Evolutionary conservation across 1,140 invertebrate genomes (phyloP).

Genomic region (Pseudoatta argentina): DNA sequence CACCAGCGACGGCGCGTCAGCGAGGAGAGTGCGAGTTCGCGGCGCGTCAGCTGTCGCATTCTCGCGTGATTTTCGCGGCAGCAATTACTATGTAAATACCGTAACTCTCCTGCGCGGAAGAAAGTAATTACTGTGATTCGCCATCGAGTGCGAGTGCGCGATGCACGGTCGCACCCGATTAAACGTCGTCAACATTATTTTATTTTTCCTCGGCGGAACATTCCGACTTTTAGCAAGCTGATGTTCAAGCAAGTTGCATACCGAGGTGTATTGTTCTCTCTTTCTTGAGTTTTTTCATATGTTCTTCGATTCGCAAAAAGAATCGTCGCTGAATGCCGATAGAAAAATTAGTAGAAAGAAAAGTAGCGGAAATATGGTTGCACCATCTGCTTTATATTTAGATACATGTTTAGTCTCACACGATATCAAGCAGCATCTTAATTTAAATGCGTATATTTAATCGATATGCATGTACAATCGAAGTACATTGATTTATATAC

Average conservation of each 20-base stretch:
- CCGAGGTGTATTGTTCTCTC: not conserved
- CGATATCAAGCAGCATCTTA: not conserved
- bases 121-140: slow-evolving; percentile 50
- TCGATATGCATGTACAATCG: not conserved
- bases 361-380: not conserved
- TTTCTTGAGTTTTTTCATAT: not conserved
- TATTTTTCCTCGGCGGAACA: not conserved
- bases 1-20: not conserved
- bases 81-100: slow-evolving; percentile 60
- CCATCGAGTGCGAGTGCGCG: not conserved
- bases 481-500: not conserved
- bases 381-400: not conserved
- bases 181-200: slow-evolving; percentile 26
- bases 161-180: not conserved
- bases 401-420: not conserved
- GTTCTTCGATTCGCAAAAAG: not conserved
- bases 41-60: slow-evolving; percentile 53
- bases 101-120: slow-evolving; percentile 42
- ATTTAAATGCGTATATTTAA: not conserved
- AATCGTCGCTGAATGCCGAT: not conserved
- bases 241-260: not conserved
- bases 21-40: slow-evolving; percentile 18
- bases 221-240: not conserved
- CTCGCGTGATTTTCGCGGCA: slow-evolving; percentile 50
- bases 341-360: not conserved